Evolutionary conservation across 2,888 invertebrate genomes (phyloP), one percentile per base, ranked within the genome.

Genomic region (Julus scanicus): DNA sequence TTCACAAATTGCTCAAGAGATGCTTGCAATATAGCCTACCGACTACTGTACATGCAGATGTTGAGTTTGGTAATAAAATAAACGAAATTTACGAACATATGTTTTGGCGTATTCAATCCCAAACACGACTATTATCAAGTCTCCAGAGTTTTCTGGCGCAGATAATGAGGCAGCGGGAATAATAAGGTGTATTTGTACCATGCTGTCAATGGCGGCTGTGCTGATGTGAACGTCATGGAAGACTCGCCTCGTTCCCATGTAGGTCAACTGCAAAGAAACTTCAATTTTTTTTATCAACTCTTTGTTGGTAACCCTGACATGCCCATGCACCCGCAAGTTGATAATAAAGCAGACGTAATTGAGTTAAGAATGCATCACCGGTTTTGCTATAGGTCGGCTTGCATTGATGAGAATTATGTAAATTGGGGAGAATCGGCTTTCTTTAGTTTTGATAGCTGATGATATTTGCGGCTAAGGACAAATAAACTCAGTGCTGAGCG

Each of bases 231-330:
- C 20, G 20, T 20, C n/a, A 20, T 63, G 63, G 15, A 63, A 63
- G 71, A 71, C 71, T 29, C 29, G 71, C 71, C 29, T 20, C 71
- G 71, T 71, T 71, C 71, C 29, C 71, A 71, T 71, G 20, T 71
- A 71, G 71, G 71, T 71, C 71, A 71, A 71, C 20, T 71, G 71
- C 71, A 71, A 71, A 29, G 71, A 71, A 71, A 71, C 29, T 71
- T 71, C 5, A 5, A 17, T 57, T 57, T 57, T 57, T 57, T 57
- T 57, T 17, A 17, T 44, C 8, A 44, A n/a, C 20, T 9, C 29
- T 29, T 20, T 29, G 20, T 29, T 71, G 29, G 71, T 71, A 71
- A 71, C 71, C 71, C 71, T 71, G 71, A 71, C 71, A 20, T 71
- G 71, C 71, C 11, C 71, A 71, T 71, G 71, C 71, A 71, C 20